A percentile compares a stretch with the other conserved stretches of the same genome.
Evolutionary conservation across 2,888 invertebrate species (phyloP).

Genomic region (Caradrina kadenii): DNA sequence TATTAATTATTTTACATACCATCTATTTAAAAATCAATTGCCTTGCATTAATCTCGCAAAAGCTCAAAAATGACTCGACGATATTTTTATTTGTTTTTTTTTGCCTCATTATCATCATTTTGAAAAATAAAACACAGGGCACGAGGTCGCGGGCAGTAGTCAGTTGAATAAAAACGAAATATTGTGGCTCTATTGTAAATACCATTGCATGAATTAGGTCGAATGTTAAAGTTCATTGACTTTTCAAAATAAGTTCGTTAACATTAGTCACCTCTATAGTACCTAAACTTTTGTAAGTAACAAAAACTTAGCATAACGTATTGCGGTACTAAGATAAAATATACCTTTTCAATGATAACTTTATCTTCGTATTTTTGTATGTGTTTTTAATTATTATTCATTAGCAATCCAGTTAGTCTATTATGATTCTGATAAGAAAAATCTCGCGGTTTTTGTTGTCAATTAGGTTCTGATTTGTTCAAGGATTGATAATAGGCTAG

Average conservation of each 20-base stretch:
- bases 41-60: too few species aligned
- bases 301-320: conserved; percentile 6
- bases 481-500: neutral
- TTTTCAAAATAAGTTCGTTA: conserved; percentile 43
- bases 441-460: neutral
- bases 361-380: conserved; percentile 7
- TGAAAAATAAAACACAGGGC: too few species aligned
- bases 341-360: neutral
- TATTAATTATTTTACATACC: neutral
- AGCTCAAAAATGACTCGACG: neutral
- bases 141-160: too few species aligned
- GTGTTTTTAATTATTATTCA: conserved; percentile 11
- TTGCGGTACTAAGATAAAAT: conserved; percentile 1
- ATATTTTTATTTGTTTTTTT: too few species aligned
- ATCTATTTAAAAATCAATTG: too few species aligned
- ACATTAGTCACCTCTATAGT: conserved; percentile 30
- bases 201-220: conserved; percentile 37
- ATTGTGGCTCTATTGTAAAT: neutral
- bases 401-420: conserved; percentile 5
- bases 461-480: neutral
- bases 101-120: too few species aligned
- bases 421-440: conserved; percentile 28
- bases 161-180: neutral
- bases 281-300: conserved; percentile 11
- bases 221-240: conserved; percentile 53